These are phyloP conservation scores for Drosophila sordidula DNA, from an alignment of 2,888 invertebrate genomes.

Conservation along the genomic window DNA sequence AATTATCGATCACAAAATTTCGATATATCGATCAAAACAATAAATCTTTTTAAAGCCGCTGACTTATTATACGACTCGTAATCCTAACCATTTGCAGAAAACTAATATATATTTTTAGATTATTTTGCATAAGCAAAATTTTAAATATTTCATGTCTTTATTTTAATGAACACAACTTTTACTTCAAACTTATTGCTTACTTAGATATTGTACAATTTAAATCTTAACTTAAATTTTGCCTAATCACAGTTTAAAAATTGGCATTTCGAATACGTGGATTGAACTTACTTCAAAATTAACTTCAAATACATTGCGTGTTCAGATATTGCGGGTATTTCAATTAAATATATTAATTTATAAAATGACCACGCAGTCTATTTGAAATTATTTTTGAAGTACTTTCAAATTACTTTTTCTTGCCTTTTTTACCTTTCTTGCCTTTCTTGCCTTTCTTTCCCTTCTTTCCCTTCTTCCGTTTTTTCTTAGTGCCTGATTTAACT, in stretches of 20 bases:
- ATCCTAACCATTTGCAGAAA: too few species aligned
- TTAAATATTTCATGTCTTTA: neutral
- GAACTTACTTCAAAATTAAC: conserved; percentile 16
- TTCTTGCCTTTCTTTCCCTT: conserved; percentile 4
- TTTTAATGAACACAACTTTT: neutral
- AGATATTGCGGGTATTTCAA: neutral
- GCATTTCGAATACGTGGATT: neutral
- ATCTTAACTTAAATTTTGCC: neutral
- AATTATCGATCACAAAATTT: too few species aligned
- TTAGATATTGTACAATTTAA: neutral
- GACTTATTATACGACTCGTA: too few species aligned
- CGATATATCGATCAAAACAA: too few species aligned
- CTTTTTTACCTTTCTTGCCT: neutral
- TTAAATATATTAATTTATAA: conserved; percentile 1
- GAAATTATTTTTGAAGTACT: conserved; percentile 8
- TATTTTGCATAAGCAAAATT: too few species aligned
- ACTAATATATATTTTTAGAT: too few species aligned
- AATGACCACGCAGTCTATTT: neutral
- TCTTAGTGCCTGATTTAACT: neutral
- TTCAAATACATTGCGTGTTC: neutral
- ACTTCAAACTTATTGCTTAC: neutral
- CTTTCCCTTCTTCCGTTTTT: conserved; percentile 1
- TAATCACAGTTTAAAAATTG: too few species aligned
- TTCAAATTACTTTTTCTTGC: conserved; percentile 6
- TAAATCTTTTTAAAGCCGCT: too few species aligned